Conservation (phyloP, 2,113 vertebrate genomes). For the Rhipidura dahli region DNA sequence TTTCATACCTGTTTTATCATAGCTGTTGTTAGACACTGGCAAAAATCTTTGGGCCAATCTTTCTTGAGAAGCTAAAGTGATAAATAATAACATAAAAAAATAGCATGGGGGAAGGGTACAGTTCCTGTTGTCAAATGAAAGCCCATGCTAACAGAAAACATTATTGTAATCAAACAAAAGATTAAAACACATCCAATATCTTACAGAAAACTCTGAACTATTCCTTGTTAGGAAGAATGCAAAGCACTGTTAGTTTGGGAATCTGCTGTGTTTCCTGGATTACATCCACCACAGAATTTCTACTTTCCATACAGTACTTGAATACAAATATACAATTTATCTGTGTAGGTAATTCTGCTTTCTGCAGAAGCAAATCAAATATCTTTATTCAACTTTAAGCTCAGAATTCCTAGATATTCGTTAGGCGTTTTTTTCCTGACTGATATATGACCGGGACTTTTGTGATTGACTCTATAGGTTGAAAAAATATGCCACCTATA, state of each 20-base stretch:
- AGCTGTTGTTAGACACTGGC: neutral
- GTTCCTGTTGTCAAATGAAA: neutral
- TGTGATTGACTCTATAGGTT: neutral
- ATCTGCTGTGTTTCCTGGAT: neutral
- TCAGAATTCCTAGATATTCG: neutral
- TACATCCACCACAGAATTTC: neutral
- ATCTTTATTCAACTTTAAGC: neutral
- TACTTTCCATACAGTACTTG: neutral
- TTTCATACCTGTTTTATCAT: neutral
- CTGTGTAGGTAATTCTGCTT: neutral
- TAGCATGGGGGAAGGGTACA: fast-evolving
- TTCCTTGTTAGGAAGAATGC: neutral
- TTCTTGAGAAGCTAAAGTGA: neutral
- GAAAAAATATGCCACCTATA: neutral
- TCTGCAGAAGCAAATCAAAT: neutral
- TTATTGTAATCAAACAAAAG: neutral
- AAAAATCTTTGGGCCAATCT: neutral
- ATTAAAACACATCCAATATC: neutral
- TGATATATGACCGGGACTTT: neutral
- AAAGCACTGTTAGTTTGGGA: neutral
- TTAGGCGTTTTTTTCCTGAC: neutral
- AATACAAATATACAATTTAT: neutral
- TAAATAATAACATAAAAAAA: neutral
- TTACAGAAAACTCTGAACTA: neutral
- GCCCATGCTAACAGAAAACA: neutral